Evolutionary conservation across 1,140 invertebrate species (phyloP).

Genomic region (Psix sp.): DNA sequence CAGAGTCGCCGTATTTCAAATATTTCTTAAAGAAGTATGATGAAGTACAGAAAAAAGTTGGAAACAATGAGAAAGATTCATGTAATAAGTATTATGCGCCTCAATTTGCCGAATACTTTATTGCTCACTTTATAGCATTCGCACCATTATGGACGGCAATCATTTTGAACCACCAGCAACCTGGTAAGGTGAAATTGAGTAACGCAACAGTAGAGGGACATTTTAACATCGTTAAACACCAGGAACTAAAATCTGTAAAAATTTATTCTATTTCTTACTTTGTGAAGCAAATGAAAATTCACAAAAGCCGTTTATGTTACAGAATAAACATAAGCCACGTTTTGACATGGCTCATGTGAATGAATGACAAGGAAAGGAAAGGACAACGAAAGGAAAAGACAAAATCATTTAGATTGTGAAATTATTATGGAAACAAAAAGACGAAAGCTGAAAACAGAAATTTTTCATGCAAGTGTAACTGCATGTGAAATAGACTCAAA

Average conservation of each 20-base stretch:
- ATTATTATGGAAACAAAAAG: background rate
- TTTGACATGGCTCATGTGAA: background rate
- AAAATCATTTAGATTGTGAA: slow-evolving; percentile 3
- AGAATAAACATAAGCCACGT: background rate
- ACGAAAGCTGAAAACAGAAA: background rate
- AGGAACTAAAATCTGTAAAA: slow-evolving; percentile 1
- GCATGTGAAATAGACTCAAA: no score
- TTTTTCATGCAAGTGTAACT: no score
- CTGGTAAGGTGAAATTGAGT: slow-evolving; percentile 1
- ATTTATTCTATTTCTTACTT: background rate
- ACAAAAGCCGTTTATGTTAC: slow-evolving; percentile 1
- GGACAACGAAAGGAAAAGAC: background rate
- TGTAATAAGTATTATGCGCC: slow-evolving; percentile 15
- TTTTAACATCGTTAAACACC: slow-evolving; percentile 17
- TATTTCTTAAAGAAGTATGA: background rate
- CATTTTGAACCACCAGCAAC: slow-evolving; percentile 9
- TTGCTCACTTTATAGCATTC: slow-evolving; percentile 7
- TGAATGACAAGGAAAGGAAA: slow-evolving; percentile 4
- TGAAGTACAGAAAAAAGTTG: background rate
- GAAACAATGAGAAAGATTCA: background rate
- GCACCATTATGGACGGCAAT: slow-evolving; percentile 11
- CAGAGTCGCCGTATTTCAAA: slow-evolving; percentile 16
- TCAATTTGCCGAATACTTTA: slow-evolving; percentile 4
- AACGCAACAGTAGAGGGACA: slow-evolving; percentile 33
- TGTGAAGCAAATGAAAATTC: no score